phyloP scores from a whole-genome alignment of 1,140 invertebrate genomes.

The Chelonus insularis region DNA sequence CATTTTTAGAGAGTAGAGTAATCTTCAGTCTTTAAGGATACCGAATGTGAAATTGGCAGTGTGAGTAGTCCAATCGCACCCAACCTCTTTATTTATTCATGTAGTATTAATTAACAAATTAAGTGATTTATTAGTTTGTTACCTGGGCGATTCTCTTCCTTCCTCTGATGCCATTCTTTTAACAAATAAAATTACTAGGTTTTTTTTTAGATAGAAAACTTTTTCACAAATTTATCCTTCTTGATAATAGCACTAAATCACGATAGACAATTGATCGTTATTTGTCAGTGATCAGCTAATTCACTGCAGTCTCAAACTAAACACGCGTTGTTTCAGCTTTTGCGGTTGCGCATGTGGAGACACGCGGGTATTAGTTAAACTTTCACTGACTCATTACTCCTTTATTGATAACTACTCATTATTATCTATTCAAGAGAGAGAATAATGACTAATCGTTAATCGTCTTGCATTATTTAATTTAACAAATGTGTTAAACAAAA shows the following conservation, averaged over 20 bases:
- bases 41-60: no score
- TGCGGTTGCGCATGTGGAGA: constrained; percentile 1
- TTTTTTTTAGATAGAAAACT: no score
- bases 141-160: constrained; percentile 56
- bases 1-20: no score
- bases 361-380: not conserved
- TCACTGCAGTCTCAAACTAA: not conserved
- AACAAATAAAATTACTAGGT: not conserved
- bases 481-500: no score
- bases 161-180: constrained; percentile 48
- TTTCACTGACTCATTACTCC: not conserved
- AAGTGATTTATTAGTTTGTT: constrained; percentile 16
- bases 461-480: not conserved
- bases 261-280: not conserved
- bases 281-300: not conserved
- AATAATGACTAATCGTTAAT: not conserved
- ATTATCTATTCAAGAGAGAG: not conserved
- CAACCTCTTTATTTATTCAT: no score
- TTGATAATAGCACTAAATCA: not conserved
- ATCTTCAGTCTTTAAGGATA: no score
- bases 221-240: not conserved
- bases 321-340: not conserved
- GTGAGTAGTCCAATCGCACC: no score
- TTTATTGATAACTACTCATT: not conserved
- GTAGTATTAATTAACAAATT: not conserved